phyloP scores from a whole-genome alignment of 2,113 vertebrate genomes.

The Tringa solitaria region DNA sequence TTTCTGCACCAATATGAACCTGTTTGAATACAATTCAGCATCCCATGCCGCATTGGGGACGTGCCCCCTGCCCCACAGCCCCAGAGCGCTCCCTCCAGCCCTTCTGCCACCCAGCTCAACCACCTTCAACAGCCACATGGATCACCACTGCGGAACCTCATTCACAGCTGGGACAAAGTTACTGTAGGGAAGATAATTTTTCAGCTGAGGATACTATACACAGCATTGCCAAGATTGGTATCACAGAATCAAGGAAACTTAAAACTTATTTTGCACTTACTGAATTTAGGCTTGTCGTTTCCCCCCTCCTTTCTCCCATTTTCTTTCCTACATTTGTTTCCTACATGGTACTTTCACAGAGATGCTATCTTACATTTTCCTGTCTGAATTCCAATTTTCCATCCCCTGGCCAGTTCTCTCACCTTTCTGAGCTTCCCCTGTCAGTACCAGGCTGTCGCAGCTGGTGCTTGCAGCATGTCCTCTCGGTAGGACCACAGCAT shows the following conservation, averaged over 20 bases:
- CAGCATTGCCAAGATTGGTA: background rate
- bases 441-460: background rate
- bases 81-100: background rate
- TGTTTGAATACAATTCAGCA: background rate
- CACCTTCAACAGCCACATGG: background rate
- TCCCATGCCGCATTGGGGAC: background rate
- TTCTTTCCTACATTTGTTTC: background rate
- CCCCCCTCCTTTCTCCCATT: background rate
- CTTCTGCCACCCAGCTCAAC: background rate
- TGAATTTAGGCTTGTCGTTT: background rate
- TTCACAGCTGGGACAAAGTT: background rate
- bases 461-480: background rate
- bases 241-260: background rate
- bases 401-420: background rate
- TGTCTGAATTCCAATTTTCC: background rate
- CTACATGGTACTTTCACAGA: background rate
- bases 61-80: rapidly evolving
- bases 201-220: background rate
- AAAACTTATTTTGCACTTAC: background rate
- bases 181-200: background rate
- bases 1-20: background rate
- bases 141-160: background rate
- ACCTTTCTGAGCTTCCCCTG: background rate
- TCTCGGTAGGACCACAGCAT: rapidly evolving
- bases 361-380: background rate